Conservation (phyloP, 2,797 vertebrate species). For the Anguilla pacifica region DNA sequence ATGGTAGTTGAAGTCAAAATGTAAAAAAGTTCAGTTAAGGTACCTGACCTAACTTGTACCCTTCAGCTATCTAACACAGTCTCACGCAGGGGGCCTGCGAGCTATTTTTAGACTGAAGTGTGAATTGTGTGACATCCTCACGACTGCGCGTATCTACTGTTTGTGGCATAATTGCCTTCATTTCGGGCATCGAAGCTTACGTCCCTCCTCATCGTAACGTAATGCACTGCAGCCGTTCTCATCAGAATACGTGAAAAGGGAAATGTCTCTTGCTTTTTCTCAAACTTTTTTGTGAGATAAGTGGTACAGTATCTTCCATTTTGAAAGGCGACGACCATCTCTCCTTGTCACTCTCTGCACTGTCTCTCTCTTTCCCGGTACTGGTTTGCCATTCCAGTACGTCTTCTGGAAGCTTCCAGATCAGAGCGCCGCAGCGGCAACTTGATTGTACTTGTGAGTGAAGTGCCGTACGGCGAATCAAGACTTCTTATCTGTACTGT, state of each 20-base stretch:
- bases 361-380: neutral
- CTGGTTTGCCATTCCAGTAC: neutral
- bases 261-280: neutral
- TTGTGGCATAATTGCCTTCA: neutral
- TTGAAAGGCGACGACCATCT: neutral
- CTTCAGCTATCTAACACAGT: neutral
- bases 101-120: neutral
- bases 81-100: neutral
- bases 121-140: neutral
- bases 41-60: slow-evolving; percentile 1
- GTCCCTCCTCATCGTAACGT: neutral
- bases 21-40: neutral
- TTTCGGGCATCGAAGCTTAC: slow-evolving; percentile 30
- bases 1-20: neutral
- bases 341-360: neutral
- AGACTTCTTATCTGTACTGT: slow-evolving; percentile 54
- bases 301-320: neutral
- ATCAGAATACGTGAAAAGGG: slow-evolving; percentile 21
- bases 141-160: neutral
- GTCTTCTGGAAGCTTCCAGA: neutral
- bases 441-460: slow-evolving; percentile 44
- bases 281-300: neutral
- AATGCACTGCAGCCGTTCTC: slow-evolving; percentile 40
- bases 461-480: slow-evolving; percentile 43
- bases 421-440: slow-evolving; percentile 24